Evolutionary conservation across 2,797 vertebrate genomes (phyloP), one percentile per base, ranked within the genome.

Genomic region (Anguilla marmorata): DNA sequence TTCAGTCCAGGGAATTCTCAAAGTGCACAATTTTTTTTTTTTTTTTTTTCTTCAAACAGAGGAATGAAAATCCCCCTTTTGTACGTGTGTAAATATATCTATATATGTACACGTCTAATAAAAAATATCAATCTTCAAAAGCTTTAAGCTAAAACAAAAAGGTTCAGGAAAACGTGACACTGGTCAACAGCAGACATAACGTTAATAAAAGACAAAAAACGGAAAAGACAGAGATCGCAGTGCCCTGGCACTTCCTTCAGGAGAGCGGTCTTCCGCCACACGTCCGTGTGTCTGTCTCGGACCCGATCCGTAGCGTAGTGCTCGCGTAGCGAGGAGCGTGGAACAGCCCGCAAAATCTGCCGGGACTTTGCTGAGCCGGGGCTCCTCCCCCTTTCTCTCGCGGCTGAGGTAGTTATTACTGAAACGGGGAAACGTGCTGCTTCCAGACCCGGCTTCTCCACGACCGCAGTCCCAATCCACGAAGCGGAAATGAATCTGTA

Each of bases 381-480:
- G 94, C 95, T 96, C 95, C 94, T 93, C 94, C 91, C 91, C 93
- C 93, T 90, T 94, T 89, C 93, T 93, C 92, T 96, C 92, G 96
- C 96, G 95, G 95, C 94, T 98, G 98, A 99, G 98, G 98, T 99
- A 99, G 98, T 96, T 94, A 95, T 97, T 97, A 96, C 96, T 91
- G 91, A 91, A 96, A 96, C 95, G 94, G 93, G 94, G 96, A 96
- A 97, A 96, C 94, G 95, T 96, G 95, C 94, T 95, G 96, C 95
- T 97, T 96, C 96, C 96, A 97, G 95, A 96, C 95, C 94, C 93
- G 82, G 84, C 93, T 93, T 95, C 94, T 94, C 94, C 88, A 92
- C 93, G 93, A 94, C 87, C 93, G 95, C 94, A 93, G 95, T 96
- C 95, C 91, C 94, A 94, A 97, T 96, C 92, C 95, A 96, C 95